Base-by-base conservation (phyloP, 2,113 vertebrate genomes). In the Hippopotamus amphibius region DNA sequence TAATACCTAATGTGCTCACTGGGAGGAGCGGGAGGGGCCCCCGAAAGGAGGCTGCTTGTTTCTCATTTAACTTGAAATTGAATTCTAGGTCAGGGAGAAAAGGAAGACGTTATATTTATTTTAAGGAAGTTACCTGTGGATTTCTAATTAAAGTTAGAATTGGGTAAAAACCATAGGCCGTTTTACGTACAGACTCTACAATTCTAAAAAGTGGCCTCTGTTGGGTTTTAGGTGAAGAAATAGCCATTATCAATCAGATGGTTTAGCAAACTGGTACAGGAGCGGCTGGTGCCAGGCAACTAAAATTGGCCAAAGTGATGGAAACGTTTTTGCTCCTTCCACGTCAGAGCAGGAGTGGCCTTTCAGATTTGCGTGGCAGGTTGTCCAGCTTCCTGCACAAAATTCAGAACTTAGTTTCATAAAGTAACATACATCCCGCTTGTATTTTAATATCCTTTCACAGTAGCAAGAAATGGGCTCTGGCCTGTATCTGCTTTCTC, bases 381-480 rank as follows among this genome's bases (percentile, higher is more conserved):
- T 80, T 81, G 90, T 97, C 96, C 68, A 6, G 85, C 79, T 59
- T 71, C 57, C 7, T 74, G 59, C n/a, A 65, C 92, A 93, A 85
- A 86, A 84, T 30, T 79, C 43, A 80, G 88, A 57, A 65, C 74
- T 30, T 6, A 16, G 57, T 97, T 93, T 68, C 48, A 41, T 74
- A 93, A 96, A 91, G 96, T 95, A 53, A 87, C 90, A 22, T 50
- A 37, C 41, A 74, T 71, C 97, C 97, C 74, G 82, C 93, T 90
- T 96, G 85, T 82, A 48, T 92, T 69, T 84, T 93, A 71, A 28
- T 88, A 68, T 79, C 91, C 97, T 93, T 86, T 83, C 14, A 11
- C 91, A 57, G 61, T 71, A 59, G 90, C 88, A 96, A 88, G 92
- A 53, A 26, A 33, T 8, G 33, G 85, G 17, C 61, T 97, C 93